Evolutionary conservation across 2,797 vertebrate genomes (phyloP).

Genomic region (Amblyopsis hoosieri): DNA sequence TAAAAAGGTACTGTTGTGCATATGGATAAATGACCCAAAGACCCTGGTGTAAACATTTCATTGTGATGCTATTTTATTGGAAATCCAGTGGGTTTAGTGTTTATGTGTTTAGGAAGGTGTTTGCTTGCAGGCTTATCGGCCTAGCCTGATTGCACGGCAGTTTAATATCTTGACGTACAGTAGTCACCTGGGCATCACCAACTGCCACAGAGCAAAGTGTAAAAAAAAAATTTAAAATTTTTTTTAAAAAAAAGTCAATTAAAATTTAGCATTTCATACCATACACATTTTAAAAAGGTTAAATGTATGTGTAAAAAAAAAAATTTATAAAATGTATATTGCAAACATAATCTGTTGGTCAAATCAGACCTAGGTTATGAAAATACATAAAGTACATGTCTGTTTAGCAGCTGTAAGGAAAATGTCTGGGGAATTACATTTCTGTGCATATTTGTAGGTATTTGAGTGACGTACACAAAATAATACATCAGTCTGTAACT

Average conservation of each 20-base stretch:
- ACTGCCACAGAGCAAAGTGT: background rate
- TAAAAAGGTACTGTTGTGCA: no score
- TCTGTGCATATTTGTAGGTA: constrained; percentile 37
- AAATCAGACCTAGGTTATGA: constrained; percentile 27
- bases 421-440: constrained; percentile 6
- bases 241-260: no score
- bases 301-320: constrained; percentile 30
- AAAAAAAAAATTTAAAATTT: background rate
- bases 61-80: no score
- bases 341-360: constrained; percentile 21
- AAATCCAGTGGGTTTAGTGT: no score
- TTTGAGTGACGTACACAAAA: constrained; percentile 27
- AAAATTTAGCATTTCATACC: constrained; percentile 54
- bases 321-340: constrained; percentile 53
- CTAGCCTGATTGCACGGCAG: no score
- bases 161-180: no score
- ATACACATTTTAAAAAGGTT: constrained; percentile 31
- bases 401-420: constrained; percentile 14
- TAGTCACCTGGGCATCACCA: background rate
- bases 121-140: no score
- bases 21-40: no score
- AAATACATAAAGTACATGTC: constrained; percentile 22
- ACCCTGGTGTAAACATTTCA: no score
- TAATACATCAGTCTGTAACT: constrained; percentile 40
- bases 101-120: no score